Conservation (phyloP, 2,888 invertebrate genomes). For the Spodoptera littoralis region DNA sequence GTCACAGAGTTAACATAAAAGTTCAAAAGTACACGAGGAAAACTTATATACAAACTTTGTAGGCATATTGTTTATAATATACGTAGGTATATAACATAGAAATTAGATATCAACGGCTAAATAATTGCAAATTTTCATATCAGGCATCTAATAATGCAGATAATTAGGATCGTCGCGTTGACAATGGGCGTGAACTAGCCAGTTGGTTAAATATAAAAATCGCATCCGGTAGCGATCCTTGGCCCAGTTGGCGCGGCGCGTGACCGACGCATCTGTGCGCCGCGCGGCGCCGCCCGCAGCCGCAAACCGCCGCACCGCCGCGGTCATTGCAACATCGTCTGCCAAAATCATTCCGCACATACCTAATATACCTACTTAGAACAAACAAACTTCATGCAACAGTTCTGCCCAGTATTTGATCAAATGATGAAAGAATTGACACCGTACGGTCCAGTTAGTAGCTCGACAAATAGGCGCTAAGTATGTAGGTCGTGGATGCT, state of each 20-base stretch:
- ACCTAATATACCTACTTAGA: slow-evolving; percentile 55
- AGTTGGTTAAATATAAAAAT: slow-evolving; percentile 68
- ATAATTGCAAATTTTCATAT: slow-evolving; percentile 29
- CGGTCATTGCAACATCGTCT: slow-evolving; percentile 62
- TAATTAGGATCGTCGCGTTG: slow-evolving; percentile 49
- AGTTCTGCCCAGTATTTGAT: slow-evolving; percentile 40
- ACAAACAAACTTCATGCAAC: slow-evolving; percentile 44
- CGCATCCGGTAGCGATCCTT: slow-evolving; percentile 80
- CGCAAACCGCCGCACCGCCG: slow-evolving; percentile 51
- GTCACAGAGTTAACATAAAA: not conserved
- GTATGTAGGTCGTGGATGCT: slow-evolving; percentile 53
- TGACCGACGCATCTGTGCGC: slow-evolving; percentile 75
- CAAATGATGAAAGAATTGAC: slow-evolving; percentile 41
- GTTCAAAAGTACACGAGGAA: not conserved
- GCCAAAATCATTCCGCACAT: slow-evolving; percentile 62
- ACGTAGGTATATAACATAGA: slow-evolving; percentile 24
- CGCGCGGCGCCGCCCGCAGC: slow-evolving; percentile 57
- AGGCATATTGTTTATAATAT: too few relatives aligned
- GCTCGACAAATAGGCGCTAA: slow-evolving; percentile 16
- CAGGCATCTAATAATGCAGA: slow-evolving; percentile 42
- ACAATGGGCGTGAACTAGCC: slow-evolving; percentile 59
- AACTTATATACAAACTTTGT: too few relatives aligned
- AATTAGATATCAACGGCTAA: slow-evolving; percentile 19
- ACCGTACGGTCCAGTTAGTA: slow-evolving; percentile 34
- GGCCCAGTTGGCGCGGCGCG: slow-evolving; percentile 77